These are phyloP conservation scores for Pteria penguin DNA, from an alignment of 2,888 invertebrate genomes.

Conservation along the genomic window DNA sequence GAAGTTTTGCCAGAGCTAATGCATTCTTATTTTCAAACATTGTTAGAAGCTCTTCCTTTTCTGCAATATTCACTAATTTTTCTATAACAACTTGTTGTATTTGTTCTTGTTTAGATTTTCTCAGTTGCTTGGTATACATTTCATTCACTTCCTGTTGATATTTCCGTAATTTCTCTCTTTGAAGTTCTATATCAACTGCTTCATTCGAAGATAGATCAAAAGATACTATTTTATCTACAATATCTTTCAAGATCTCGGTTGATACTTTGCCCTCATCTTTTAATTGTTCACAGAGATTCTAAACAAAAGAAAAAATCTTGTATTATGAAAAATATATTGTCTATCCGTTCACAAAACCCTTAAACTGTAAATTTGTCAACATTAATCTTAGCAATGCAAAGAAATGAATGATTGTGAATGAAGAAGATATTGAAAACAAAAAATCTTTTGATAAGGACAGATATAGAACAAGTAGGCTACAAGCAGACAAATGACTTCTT, in stretches of 20 bases:
- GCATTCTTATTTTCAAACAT: constrained; percentile 69
- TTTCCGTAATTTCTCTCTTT: constrained; percentile 33
- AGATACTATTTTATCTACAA: constrained; percentile 48
- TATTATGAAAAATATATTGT: too few species aligned
- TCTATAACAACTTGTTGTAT: constrained; percentile 59
- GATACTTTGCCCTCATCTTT: constrained; percentile 26
- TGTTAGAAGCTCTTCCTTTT: constrained; percentile 71
- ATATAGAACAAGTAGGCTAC: too few species aligned
- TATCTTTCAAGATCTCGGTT: constrained; percentile 37
- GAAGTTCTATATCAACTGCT: constrained; percentile 48
- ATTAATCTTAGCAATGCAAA: too few species aligned
- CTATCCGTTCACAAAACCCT: too few species aligned
- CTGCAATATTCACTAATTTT: constrained; percentile 64
- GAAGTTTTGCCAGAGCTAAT: constrained; percentile 55
- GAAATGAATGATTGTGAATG: too few species aligned
- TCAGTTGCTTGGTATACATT: constrained; percentile 53
- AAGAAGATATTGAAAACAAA: too few species aligned
- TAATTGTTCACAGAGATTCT: too few species aligned
- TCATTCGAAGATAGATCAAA: constrained; percentile 52
- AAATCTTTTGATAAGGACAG: too few species aligned
- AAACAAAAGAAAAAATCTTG: too few species aligned
- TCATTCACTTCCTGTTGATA: constrained; percentile 55
- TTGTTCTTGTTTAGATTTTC: constrained; percentile 41
- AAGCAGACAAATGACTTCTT: too few species aligned
- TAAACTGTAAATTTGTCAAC: too few species aligned